Evolutionary conservation across 1,140 invertebrate genomes (phyloP), one percentile per base, ranked within the genome.

Genomic region (Trichogramma pretiosum): DNA sequence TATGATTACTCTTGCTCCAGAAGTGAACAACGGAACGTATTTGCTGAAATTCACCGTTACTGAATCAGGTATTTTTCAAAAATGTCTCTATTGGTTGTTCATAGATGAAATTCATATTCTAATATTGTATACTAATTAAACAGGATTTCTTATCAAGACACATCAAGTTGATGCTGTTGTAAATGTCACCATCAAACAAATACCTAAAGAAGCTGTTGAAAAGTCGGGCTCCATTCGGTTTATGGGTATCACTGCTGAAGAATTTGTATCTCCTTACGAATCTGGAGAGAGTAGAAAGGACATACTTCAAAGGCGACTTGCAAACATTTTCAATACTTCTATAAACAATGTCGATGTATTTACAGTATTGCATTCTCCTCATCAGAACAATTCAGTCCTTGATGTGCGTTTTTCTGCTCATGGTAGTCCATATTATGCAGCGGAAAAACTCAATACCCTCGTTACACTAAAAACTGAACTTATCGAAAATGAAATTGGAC

Each of bases 381-480:
- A 77, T 21, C 65, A 77, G 3, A 78, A 80, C 36, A 74, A 69
- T 17, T 74, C 68, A 5, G 59, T 77, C 0, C 59, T 89, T 26
- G 92, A 97, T 63, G 84, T 95, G 0, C 72, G 92, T 52, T 97
- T 87, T 65, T 87, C 91, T 1, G 92, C 87, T 0, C 92, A 95
- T 64, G 88, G 87, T 0, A 93, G 90, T 1, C 92, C 92, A 0
- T 94, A 93, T 62, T 92, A 91, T 59, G 78, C 82, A 1, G 73
- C 89, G 0, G 88, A 91, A 65, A 88, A 84, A 63, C 68, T 94
- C 1, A 89, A 95, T 55, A 85, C 86, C 2, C 80, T 88, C 44
- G 73, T 89, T 13, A 75, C 78, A 4, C 70, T 76, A 18, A 74
- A 85, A 55, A 77, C 83, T 54, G 70, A 77, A 34, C 74, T 82